Percentiles rank a stretch among this genome's conserved stretches.
phyloP scores from a whole-genome alignment of 2,797 vertebrate genomes.

The Phoxinus dragarum region DNA sequence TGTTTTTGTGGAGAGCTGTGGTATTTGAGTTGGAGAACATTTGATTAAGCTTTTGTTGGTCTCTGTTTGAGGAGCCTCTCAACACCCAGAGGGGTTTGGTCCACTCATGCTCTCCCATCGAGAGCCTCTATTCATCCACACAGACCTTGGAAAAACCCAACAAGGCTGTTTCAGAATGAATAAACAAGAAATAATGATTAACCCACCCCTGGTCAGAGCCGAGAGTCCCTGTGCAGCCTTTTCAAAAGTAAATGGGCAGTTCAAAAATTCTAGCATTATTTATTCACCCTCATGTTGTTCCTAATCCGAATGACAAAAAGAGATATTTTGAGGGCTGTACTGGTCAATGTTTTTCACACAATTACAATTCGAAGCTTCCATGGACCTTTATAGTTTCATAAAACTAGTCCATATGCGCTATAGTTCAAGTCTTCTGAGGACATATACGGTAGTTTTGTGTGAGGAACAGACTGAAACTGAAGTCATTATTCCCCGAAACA shows the following conservation, averaged over 20 bases:
- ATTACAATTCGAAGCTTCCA: not conserved
- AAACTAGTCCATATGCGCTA: not conserved
- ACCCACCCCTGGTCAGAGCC: not conserved
- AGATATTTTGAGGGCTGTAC: not conserved
- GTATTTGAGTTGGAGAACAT: conserved; percentile 43
- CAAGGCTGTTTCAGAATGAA: conserved; percentile 34
- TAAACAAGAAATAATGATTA: conserved; percentile 42
- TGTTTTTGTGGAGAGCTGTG: conserved; percentile 33
- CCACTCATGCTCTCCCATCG: conserved; percentile 42
- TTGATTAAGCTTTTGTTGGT: conserved; percentile 51
- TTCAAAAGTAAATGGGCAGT: not conserved
- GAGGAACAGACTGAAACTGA: not conserved
- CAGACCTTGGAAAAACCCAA: conserved; percentile 52
- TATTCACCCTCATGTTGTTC: not conserved
- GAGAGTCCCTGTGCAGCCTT: not conserved
- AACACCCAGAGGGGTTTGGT: conserved; percentile 49
- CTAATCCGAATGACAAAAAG: not conserved
- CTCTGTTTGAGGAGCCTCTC: conserved; percentile 50
- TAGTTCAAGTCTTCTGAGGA: not conserved
- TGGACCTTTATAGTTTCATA: not conserved
- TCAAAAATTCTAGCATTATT: not conserved
- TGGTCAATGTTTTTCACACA: not conserved
- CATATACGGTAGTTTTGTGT: not conserved
- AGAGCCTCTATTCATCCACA: conserved; percentile 45
- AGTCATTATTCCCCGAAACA: not conserved